Base-by-base conservation (phyloP, 2,888 invertebrate species). In the Parelbella ahira region DNA sequence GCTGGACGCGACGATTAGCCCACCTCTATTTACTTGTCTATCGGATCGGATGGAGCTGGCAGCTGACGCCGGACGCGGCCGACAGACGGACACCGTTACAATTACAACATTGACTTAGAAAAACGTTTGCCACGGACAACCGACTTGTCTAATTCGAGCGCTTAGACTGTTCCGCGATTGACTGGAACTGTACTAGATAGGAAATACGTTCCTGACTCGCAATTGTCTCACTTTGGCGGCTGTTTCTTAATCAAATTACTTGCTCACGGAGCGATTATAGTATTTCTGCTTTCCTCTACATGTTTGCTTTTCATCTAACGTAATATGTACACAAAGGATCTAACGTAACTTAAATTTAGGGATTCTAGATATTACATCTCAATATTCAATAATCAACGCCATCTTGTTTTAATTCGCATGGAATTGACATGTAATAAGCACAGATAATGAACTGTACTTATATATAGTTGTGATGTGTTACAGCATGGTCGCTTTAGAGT, bases 11-110 rank as follows among this genome's bases (percentile, higher is more conserved):
- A 84, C 86, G 84, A 86, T 87, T 87, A 86, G 75, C 68, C 69
- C 59, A 69, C 71, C 77, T 79, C 86, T 81, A 87, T 87, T 87
- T 87, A 84, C 73, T 84, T 86, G 86, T 87, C 86, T 72, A 72
- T 82, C 81, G 61, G 62, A 59, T 62, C 56, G 54, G 60, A 65
- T 62, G 58, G 72, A 79, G 70, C 73, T 80, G 86, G 81, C 86
- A 86, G 82, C 84, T 83, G 84, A 80, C 83, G 68, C 60, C 60
- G 60, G 62, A 76, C 80, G 79, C 73, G 75, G 66, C 68, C 63
- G 75, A 63, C 71, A 72, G 76, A 76, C 81, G 80, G 78, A 72
- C 82, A 72, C 81, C 73, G 71, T 76, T 77, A 77, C 86, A 82
- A 84, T 86, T 84, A 78, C 80, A 69, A 70, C 74, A 72, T 68